Evolutionary conservation across 2,113 vertebrate species (phyloP).

Genomic region (Dromaius novaehollandiae): DNA sequence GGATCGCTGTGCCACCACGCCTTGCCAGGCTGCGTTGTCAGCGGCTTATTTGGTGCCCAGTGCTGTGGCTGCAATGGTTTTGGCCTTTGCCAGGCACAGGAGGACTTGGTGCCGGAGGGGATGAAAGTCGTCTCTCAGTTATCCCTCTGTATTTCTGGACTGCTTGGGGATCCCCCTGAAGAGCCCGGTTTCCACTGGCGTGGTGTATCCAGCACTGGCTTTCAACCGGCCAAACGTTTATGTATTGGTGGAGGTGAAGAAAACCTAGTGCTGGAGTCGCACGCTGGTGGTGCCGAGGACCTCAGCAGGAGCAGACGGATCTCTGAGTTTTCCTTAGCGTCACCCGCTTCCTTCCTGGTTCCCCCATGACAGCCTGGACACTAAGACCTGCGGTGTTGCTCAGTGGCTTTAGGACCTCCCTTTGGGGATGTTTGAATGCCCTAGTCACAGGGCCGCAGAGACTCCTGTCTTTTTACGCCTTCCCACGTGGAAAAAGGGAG

Average conservation of each 20-base stretch:
- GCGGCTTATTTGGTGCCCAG: neutral
- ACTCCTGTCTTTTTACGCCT: neutral
- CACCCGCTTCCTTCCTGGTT: neutral
- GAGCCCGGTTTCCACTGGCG: neutral
- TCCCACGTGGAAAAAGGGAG: neutral
- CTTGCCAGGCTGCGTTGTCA: neutral
- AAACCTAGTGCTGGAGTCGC: neutral
- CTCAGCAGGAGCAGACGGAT: neutral
- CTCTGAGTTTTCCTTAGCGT: neutral
- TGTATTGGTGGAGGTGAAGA: neutral
- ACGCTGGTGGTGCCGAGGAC: neutral
- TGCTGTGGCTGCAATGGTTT: neutral
- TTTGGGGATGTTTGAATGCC: neutral
- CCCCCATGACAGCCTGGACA: neutral
- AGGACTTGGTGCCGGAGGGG: neutral
- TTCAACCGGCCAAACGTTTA: neutral
- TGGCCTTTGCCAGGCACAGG: neutral
- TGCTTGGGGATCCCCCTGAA: neutral
- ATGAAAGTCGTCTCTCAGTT: neutral
- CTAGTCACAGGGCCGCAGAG: neutral
- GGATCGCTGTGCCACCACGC: neutral
- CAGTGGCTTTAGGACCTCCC: fast-evolving
- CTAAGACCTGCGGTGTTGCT: neutral
- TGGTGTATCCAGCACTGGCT: neutral
- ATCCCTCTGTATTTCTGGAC: neutral